A percentile compares a stretch with the other conserved stretches of the same genome.
These are phyloP conservation scores for Ellobium chinense DNA, from an alignment of 2,888 invertebrate species.

Conservation along the genomic window DNA sequence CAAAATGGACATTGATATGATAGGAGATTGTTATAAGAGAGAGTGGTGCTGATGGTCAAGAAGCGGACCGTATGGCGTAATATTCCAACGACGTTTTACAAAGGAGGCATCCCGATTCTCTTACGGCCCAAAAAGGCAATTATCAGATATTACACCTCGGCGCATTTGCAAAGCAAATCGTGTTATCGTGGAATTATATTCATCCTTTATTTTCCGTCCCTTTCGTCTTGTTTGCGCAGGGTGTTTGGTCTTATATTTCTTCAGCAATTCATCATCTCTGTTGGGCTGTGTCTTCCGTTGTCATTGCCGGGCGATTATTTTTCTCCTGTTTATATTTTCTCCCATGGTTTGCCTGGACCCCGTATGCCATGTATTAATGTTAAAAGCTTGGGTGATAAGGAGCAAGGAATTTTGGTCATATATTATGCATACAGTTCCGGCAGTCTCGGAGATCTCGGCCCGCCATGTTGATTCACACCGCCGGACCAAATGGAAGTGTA, in stretches of 20 bases:
- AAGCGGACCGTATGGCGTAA: too few species aligned
- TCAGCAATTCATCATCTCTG: slow-evolving; percentile 8
- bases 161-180: slow-evolving; percentile 31
- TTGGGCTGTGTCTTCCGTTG: background rate
- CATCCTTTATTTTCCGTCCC: slow-evolving; percentile 1
- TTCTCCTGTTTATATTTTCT: background rate
- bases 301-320: background rate
- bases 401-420: background rate
- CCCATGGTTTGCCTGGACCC: too few species aligned
- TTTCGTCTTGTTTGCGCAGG: background rate
- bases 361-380: slow-evolving; percentile 15
- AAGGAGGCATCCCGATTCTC: too few species aligned
- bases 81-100: too few species aligned
- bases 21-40: too few species aligned
- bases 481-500: slow-evolving; percentile 7
- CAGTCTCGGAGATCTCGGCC: background rate
- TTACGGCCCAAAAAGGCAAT: background rate
- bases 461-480: slow-evolving; percentile 11
- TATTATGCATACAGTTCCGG: slow-evolving; percentile 24
- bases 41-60: too few species aligned
- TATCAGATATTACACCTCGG: background rate
- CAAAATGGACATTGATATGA: too few species aligned
- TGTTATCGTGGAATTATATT: slow-evolving; percentile 19
- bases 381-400: slow-evolving; percentile 33
- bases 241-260: background rate